A percentile compares a stretch with the other conserved stretches of the same genome.
These are phyloP conservation scores for Oryzias dopingdopingensis DNA, from an alignment of 2,797 vertebrate species.

Conservation along the genomic window DNA sequence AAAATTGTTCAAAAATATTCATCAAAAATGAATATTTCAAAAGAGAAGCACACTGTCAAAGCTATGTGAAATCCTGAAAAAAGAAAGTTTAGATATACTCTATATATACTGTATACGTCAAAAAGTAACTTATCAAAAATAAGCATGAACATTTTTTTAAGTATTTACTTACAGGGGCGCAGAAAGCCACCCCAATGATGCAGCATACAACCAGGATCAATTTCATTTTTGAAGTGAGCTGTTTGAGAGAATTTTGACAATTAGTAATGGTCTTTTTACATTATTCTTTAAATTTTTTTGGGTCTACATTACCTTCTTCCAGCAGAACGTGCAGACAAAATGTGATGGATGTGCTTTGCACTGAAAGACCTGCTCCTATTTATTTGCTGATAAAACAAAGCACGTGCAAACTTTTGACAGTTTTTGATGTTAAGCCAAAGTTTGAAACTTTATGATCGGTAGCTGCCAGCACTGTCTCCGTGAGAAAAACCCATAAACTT, in stretches of 20 bases:
- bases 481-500: conserved; percentile 25
- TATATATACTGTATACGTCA: too few species aligned
- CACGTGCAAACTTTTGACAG: conserved; percentile 43
- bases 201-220: conserved; percentile 52
- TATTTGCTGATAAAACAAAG: conserved; percentile 61
- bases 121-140: too few species aligned
- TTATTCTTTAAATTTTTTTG: background rate
- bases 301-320: conserved; percentile 49
- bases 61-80: too few species aligned
- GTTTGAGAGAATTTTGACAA: conserved; percentile 24
- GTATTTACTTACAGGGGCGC: conserved; percentile 60
- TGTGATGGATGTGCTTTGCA: conserved; percentile 32
- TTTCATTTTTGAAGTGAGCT: conserved; percentile 63
- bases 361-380: conserved; percentile 55
- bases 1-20: too few species aligned
- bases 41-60: too few species aligned
- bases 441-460: conserved; percentile 34
- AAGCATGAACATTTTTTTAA: background rate
- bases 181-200: conserved; percentile 58
- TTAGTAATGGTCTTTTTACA: background rate
- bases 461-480: conserved; percentile 39
- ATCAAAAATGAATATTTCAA: too few species aligned
- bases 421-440: conserved; percentile 55
- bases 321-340: conserved; percentile 21
- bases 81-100: too few species aligned